Evolutionary conservation across 2,797 vertebrate genomes (phyloP).

Genomic region (Alca torda): DNA sequence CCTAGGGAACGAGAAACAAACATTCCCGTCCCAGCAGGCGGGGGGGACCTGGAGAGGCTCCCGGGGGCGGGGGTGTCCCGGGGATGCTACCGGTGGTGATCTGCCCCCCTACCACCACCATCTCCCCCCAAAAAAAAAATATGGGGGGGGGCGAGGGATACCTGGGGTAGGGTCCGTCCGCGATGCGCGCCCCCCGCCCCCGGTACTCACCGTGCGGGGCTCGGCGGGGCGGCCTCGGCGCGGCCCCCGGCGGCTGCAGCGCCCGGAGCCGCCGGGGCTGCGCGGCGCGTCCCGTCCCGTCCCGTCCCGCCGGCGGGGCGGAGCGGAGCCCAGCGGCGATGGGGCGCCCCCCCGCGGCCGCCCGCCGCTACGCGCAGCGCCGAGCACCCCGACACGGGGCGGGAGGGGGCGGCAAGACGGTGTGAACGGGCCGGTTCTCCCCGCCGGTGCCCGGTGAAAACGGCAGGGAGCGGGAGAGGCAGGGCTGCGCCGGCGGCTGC

Average conservation of each 20-base stretch:
- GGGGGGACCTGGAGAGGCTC: background rate
- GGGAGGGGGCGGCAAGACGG: no score
- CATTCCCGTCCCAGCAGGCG: background rate
- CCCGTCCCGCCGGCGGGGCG: background rate
- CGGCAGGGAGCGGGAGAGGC: background rate
- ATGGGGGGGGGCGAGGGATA: no score
- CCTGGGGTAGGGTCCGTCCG: no score
- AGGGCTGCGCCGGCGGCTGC: background rate
- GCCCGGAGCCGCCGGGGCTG: slow-evolving; percentile 2
- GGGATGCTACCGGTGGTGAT: background rate
- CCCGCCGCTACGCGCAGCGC: background rate
- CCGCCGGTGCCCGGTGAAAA: background rate
- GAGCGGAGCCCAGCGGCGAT: background rate
- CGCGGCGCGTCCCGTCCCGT: background rate
- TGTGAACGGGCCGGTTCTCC: background rate
- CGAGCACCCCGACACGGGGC: no score
- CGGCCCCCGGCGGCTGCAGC: slow-evolving; percentile 2
- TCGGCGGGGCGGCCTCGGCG: background rate
- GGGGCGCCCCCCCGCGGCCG: background rate
- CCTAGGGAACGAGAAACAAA: background rate
- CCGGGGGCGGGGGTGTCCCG: no score
- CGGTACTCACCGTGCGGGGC: background rate
- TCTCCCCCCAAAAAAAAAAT: no score
- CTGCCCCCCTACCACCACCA: background rate
- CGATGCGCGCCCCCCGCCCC: background rate